These are phyloP conservation scores for Caenorhabditis tropicalis DNA, from an alignment of 1,140 invertebrate species.

Conservation along the genomic window DNA sequence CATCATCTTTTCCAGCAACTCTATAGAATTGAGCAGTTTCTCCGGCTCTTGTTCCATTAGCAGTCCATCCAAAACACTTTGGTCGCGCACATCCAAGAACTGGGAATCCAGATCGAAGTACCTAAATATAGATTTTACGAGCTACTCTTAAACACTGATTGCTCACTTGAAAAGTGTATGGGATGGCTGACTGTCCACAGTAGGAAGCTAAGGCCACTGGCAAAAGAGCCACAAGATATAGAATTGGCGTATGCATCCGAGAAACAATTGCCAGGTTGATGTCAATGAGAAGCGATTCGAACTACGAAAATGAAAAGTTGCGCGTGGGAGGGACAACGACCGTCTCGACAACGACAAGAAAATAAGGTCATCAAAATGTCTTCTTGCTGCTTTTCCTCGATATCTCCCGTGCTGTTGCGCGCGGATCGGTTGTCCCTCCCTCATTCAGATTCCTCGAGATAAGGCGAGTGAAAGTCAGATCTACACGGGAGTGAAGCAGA, in stretches of 20 bases:
- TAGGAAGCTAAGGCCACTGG: slow-evolving; percentile 42
- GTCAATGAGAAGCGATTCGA: slow-evolving; percentile 12
- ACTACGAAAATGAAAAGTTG: slow-evolving; percentile 16
- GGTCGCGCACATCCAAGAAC: slow-evolving; percentile 55
- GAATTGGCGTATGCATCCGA: slow-evolving; percentile 22
- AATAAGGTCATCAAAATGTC: slow-evolving; percentile 42
- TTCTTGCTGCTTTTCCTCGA: slow-evolving; percentile 25
- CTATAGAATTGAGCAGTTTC: slow-evolving; percentile 55
- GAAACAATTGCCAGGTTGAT: slow-evolving; percentile 32
- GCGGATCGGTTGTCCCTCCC: slow-evolving; percentile 22
- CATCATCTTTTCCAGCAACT: slow-evolving; percentile 52
- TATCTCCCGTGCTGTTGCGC: slow-evolving; percentile 18
- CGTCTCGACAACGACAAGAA: slow-evolving; percentile 43
- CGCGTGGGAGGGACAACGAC: background rate
- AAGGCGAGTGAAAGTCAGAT: slow-evolving; percentile 31
- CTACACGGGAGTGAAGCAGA: background rate
- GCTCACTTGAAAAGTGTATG: slow-evolving; percentile 56
- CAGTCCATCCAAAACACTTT: slow-evolving; percentile 53
- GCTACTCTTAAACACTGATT: background rate
- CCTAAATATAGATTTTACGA: slow-evolving; percentile 8
- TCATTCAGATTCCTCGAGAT: slow-evolving; percentile 35
- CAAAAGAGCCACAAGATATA: background rate
- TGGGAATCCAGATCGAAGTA: slow-evolving; percentile 47
- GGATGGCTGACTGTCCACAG: slow-evolving; percentile 55
- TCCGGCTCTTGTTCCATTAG: slow-evolving; percentile 51